Evolutionary conservation across 2,888 invertebrate genomes (phyloP).

Genomic region (Mylabris sibirica): DNA sequence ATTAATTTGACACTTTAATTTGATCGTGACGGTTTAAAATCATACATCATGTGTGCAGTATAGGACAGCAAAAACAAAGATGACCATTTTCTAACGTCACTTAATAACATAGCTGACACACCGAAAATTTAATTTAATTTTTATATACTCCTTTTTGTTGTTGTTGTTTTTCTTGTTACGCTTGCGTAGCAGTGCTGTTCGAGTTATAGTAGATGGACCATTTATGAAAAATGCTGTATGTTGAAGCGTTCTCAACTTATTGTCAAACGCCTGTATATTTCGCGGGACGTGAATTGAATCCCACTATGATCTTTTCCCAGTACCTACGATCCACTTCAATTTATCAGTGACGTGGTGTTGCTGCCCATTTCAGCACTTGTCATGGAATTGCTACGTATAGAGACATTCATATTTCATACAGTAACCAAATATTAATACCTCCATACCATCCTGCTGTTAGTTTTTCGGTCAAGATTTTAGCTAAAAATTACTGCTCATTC

Average conservation of each 20-base stretch:
- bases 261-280: slow-evolving; percentile 54
- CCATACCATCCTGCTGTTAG: slow-evolving; percentile 5
- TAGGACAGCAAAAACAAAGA: slow-evolving; percentile 52
- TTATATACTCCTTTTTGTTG: slow-evolving; percentile 10
- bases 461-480: background rate
- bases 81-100: slow-evolving; percentile 48
- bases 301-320: slow-evolving; percentile 46
- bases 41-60: slow-evolving; percentile 52
- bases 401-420: slow-evolving; percentile 56
- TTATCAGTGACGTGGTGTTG: slow-evolving; percentile 56
- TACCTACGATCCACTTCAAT: slow-evolving; percentile 55
- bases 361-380: slow-evolving; percentile 60
- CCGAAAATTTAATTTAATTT: slow-evolving; percentile 59
- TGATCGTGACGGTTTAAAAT: slow-evolving; percentile 52
- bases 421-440: slow-evolving; percentile 52
- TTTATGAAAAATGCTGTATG: slow-evolving; percentile 29
- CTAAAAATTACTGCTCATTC: background rate
- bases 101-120: slow-evolving; percentile 58
- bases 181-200: slow-evolving; percentile 37
- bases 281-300: slow-evolving; percentile 58
- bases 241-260: slow-evolving; percentile 37
- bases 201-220: slow-evolving; percentile 18
- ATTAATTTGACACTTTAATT: slow-evolving; percentile 56
- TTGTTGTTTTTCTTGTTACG: slow-evolving; percentile 45
- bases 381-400: slow-evolving; percentile 48